Conservation (phyloP, 2,888 invertebrate genomes). For the Drosophila infuscata region DNA sequence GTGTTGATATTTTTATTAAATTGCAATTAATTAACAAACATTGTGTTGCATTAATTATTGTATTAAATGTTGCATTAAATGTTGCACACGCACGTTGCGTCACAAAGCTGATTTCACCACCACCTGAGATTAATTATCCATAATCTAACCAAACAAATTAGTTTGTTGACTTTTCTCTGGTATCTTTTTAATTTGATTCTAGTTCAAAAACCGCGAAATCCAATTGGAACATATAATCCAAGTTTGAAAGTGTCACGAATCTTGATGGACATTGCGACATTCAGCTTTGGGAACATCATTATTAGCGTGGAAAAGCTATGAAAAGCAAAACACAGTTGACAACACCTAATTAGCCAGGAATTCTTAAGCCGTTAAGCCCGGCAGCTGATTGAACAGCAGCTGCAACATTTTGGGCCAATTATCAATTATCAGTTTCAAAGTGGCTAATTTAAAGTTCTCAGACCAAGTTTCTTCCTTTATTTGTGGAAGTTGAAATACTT, state of each 20-base stretch:
- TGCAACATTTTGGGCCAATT: conserved; percentile 3
- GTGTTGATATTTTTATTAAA: neutral
- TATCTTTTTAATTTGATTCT: neutral
- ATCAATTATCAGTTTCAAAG: conserved; percentile 7
- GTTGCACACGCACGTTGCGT: neutral
- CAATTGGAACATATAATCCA: neutral
- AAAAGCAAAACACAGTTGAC: conserved; percentile 10
- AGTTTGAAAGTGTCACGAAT: neutral
- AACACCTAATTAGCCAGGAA: conserved; percentile 42
- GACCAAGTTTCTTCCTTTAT: neutral
- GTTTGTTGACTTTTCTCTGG: conserved; percentile 17
- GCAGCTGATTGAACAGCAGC: conserved; percentile 27
- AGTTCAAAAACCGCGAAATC: neutral
- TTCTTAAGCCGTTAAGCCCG: conserved; percentile 18
- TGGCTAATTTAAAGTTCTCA: conserved; percentile 3
- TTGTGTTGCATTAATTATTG: neutral
- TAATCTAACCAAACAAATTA: conserved; percentile 25
- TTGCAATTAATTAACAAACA: conserved; percentile 18
- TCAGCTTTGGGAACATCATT: neutral
- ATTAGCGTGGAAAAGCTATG: neutral
- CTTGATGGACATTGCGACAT: neutral
- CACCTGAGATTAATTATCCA: neutral
- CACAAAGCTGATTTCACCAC: neutral
- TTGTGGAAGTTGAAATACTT: too few species aligned
- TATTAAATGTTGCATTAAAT: neutral